Percentiles rank a stretch among this genome's conserved stretches.
Conservation (phyloP, 2,888 invertebrate species). For the Glyphotaelius pellucidus region DNA sequence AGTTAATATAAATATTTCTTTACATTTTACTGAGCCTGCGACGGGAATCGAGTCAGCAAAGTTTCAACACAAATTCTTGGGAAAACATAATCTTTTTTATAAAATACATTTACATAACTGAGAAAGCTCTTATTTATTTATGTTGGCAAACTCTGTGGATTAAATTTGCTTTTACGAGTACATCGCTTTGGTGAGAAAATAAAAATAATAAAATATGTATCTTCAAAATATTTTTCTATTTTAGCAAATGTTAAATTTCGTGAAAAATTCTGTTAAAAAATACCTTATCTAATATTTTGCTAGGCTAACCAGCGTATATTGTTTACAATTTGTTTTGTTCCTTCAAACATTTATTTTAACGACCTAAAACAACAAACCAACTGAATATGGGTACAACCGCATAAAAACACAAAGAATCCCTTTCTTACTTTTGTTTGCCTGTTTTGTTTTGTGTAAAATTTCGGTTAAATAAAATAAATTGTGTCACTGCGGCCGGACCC, state of each 20-base stretch:
- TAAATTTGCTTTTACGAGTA: background rate
- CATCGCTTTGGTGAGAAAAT: background rate
- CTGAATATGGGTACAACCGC: background rate
- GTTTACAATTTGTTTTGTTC: background rate
- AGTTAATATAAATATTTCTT: too few relatives aligned
- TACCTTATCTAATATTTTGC: background rate
- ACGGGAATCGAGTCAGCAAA: background rate
- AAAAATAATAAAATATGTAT: background rate
- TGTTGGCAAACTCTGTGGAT: background rate
- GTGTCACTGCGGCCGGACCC: background rate
- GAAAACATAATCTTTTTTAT: too few relatives aligned
- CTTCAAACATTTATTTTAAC: background rate
- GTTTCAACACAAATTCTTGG: background rate
- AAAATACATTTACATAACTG: background rate
- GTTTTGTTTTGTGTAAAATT: slow-evolving; percentile 22
- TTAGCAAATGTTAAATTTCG: background rate
- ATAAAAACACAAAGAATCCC: slow-evolving; percentile 9
- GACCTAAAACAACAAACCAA: background rate
- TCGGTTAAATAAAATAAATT: background rate
- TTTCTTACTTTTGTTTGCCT: slow-evolving; percentile 4
- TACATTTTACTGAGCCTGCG: too few relatives aligned
- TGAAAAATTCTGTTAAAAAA: background rate
- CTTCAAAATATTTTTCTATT: background rate
- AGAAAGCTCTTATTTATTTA: background rate
- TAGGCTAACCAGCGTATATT: background rate